Evolutionary conservation across 2,113 vertebrate species (phyloP), one percentile per base, ranked within the genome.

Genomic region (Brevimyrus niger): DNA sequence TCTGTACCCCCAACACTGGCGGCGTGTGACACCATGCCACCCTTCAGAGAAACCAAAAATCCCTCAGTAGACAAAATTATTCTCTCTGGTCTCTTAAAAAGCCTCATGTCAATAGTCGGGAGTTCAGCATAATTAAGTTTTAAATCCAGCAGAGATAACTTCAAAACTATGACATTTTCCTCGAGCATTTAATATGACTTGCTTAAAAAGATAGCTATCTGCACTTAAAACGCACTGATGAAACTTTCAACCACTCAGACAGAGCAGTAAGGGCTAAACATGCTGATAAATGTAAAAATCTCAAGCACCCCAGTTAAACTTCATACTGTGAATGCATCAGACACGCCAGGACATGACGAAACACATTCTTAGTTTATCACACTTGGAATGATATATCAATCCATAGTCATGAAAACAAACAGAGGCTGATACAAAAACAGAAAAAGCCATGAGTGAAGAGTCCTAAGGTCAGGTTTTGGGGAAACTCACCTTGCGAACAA

Each of bases 401-500:
- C 31, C 9, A 53, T 17, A 6, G 5, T 23, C 38, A 13, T 5
- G 31, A 55, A 87, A 87, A 51, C 50, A 53, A 87, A 87, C 50
- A 51, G 13, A 19, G 47, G 48, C 47, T 35, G 48, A 17, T n/a
- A 15, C 7, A 53, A 51, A 51, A 55, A 55, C 53, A 55, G 23
- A 35, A 19, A 35, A 35, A 23, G 31, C n/a, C 21, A 38, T 1
- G 17, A 35, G 27, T 87, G 31, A 55, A 35, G 27, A 31, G 13
- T 9, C 50, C 31, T 11, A 55, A 50, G 44, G 47, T 50, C 35
- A 4, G 3, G 38, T 82, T 82, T 44, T 44, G 38, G 21, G 21
- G 44, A 50, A 44, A 13, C 84, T 21, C 94, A 97, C 96, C 93
- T 97, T 97, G 90, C 96, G 95, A 85, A 95, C 94, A 65, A 97